Percentiles rank a stretch among this genome's conserved stretches.
Conservation (phyloP, 2,113 vertebrate genomes). For the Festucalex cinctus region DNA sequence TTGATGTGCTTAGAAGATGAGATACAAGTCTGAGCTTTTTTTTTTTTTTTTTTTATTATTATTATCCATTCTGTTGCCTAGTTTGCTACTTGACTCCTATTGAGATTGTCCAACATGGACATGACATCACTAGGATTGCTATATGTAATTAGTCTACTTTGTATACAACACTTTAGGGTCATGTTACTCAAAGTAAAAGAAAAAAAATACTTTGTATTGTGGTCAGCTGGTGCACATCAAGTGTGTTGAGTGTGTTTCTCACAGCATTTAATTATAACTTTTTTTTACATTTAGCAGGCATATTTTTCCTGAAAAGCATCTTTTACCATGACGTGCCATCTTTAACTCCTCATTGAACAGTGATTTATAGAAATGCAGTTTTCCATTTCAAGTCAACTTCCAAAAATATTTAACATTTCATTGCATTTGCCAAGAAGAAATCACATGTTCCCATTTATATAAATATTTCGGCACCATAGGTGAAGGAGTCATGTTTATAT, state of each 20-base stretch:
- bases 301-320: no score
- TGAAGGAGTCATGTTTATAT: no score
- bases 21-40: background rate
- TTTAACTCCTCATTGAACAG: no score
- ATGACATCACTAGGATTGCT: background rate
- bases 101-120: background rate
- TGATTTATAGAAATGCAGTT: no score
- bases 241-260: background rate
- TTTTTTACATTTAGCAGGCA: background rate
- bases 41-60: no score
- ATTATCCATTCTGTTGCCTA: background rate
- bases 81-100: background rate
- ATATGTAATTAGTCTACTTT: background rate
- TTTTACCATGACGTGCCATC: no score
- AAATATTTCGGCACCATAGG: background rate
- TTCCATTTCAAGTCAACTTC: no score
- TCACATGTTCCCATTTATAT: no score
- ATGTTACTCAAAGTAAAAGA: background rate
- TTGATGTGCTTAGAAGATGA: constrained; percentile 26
- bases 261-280: no score
- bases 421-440: no score
- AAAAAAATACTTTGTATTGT: background rate
- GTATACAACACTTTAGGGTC: background rate
- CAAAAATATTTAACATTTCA: no score
- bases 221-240: background rate